Evolutionary conservation across 1,140 invertebrate species (phyloP).

Genomic region (Heliothis virescens): DNA sequence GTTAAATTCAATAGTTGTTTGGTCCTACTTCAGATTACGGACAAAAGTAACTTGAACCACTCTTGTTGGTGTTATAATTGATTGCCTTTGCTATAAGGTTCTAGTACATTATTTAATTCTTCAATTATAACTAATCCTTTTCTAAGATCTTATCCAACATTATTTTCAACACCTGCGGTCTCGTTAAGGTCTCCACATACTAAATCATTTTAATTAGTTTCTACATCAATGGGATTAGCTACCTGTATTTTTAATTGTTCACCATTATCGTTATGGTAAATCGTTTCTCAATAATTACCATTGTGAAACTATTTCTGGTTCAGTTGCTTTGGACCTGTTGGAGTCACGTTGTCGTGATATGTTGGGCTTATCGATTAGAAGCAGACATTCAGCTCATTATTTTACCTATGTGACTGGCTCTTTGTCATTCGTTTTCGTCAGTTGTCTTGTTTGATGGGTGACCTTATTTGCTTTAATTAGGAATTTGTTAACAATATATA

Average conservation of each 20-base stretch:
- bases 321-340: conserved; percentile 39
- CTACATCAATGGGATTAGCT: neutral
- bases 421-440: conserved; percentile 41
- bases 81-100: neutral
- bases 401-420: conserved; percentile 15
- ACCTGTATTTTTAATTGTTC: conserved; percentile 37
- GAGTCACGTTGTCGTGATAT: conserved; percentile 58
- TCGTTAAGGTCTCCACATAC: neutral
- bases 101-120: neutral
- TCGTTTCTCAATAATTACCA: conserved; percentile 46
- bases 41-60: no score
- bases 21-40: neutral
- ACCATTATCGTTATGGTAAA: conserved; percentile 38
- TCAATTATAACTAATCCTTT: neutral
- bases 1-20: neutral
- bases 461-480: conserved; percentile 45
- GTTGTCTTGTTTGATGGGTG: conserved; percentile 35
- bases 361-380: conserved; percentile 54
- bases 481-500: conserved; percentile 20
- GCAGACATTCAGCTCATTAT: conserved; percentile 41
- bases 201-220: conserved; percentile 28
- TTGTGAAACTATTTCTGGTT: conserved; percentile 45
- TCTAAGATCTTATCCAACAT: no score
- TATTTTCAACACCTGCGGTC: neutral
- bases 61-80: neutral